Percentiles rank a stretch among this genome's conserved stretches.
phyloP scores from a whole-genome alignment of 2,113 vertebrate species.

The Odocoileus virginianus region DNA sequence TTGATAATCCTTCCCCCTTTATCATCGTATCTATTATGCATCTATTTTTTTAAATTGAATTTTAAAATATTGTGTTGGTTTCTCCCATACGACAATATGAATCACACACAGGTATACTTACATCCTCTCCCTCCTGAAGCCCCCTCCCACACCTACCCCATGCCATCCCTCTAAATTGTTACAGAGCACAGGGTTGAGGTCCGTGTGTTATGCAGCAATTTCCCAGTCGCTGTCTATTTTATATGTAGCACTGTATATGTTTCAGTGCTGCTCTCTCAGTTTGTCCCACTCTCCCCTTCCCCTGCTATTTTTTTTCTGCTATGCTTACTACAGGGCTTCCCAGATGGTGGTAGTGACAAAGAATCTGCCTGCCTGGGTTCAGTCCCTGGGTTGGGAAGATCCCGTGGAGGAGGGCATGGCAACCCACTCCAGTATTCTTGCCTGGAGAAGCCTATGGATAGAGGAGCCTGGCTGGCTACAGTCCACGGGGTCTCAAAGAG shows the following conservation, averaged over 20 bases:
- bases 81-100: neutral
- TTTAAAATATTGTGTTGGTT: neutral
- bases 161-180: neutral
- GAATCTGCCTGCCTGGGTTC: neutral
- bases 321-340: neutral
- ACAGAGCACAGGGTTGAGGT: neutral
- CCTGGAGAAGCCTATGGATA: neutral
- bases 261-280: neutral
- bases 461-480: neutral
- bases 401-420: neutral
- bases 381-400: neutral
- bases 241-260: neutral
- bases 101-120: neutral
- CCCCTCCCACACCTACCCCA: neutral
- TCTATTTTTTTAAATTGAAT: neutral
- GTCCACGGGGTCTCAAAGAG: neutral
- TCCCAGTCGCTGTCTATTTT: neutral
- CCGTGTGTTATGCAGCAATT: neutral
- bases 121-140: neutral
- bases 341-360: neutral
- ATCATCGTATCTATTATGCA: neutral
- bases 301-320: neutral
- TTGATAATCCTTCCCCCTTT: neutral
- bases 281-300: neutral
- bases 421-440: neutral